Evolutionary conservation across 2,888 invertebrate species (phyloP).

Genomic region (Lathronympha strigana): DNA sequence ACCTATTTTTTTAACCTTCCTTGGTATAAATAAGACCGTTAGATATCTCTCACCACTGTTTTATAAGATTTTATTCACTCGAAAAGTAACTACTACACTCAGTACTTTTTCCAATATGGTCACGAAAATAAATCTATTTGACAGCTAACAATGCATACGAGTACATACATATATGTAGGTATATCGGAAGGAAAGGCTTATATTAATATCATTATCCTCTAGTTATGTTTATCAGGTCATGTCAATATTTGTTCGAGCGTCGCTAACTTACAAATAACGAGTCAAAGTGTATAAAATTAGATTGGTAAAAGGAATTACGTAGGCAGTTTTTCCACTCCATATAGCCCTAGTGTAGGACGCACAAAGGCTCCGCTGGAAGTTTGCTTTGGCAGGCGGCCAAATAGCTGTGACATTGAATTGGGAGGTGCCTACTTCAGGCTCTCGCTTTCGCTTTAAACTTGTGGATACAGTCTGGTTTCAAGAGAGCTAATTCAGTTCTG

Average conservation of each 20-base stretch:
- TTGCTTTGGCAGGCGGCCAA: constrained; percentile 41
- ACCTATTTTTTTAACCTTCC: too few relatives aligned
- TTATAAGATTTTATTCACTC: not conserved
- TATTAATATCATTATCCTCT: constrained; percentile 31
- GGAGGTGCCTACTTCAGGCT: constrained; percentile 32
- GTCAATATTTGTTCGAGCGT: constrained; percentile 33
- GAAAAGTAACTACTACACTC: not conserved
- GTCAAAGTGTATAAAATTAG: constrained; percentile 32
- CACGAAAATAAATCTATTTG: not conserved
- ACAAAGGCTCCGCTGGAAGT: constrained; percentile 38
- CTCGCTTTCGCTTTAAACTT: constrained; percentile 39
- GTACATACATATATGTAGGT: not conserved
- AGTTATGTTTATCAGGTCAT: constrained; percentile 37
- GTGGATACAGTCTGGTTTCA: constrained; percentile 19
- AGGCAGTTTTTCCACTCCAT: constrained; percentile 40
- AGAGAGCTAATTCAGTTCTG: constrained; percentile 13
- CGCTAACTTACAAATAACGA: constrained; percentile 30
- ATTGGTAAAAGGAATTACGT: constrained; percentile 37
- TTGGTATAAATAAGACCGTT: too few relatives aligned
- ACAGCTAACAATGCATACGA: constrained; percentile 8
- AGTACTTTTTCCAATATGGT: not conserved
- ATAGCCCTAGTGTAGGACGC: constrained; percentile 29
- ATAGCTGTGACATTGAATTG: constrained; percentile 40
- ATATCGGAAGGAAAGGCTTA: constrained; percentile 12
- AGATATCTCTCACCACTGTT: too few relatives aligned